These are phyloP conservation scores for Chelmon rostratus DNA, from an alignment of 2,797 vertebrate genomes.

Conservation along the genomic window DNA sequence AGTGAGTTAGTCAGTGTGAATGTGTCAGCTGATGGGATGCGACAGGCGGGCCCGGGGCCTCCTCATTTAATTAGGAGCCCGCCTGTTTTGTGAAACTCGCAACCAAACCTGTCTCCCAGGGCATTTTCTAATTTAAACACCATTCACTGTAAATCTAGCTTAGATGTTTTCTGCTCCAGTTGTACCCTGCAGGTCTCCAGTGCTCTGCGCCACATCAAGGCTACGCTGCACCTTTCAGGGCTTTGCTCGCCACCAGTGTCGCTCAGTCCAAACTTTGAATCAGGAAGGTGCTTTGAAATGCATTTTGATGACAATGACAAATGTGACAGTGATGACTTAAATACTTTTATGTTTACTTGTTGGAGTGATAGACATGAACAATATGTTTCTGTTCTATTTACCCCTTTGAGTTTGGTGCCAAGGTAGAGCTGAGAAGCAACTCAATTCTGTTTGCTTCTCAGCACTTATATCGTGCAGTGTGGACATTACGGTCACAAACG, in stretches of 20 bases:
- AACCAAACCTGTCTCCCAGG: constrained; percentile 40
- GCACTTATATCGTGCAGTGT: neutral
- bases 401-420: neutral
- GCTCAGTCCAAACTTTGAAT: neutral
- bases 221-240: constrained; percentile 20
- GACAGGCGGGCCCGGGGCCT: constrained; percentile 62
- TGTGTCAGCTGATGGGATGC: constrained; percentile 57
- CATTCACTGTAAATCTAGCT: constrained; percentile 40
- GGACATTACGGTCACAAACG: neutral
- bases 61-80: constrained; percentile 68
- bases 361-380: neutral
- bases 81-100: constrained; percentile 53
- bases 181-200: constrained; percentile 22
- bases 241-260: constrained; percentile 34
- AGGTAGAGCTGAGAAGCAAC: neutral
- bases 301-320: neutral
- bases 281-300: neutral
- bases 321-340: neutral
- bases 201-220: constrained; percentile 2
- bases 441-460: neutral
- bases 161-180: constrained; percentile 19
- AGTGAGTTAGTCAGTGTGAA: constrained; percentile 46
- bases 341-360: neutral
- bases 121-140: constrained; percentile 43
- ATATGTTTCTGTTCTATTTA: neutral